Evolutionary conservation across 2,888 invertebrate species (phyloP), one percentile per base, ranked within the genome.

Genomic region (Pachliopta kotzebuea): DNA sequence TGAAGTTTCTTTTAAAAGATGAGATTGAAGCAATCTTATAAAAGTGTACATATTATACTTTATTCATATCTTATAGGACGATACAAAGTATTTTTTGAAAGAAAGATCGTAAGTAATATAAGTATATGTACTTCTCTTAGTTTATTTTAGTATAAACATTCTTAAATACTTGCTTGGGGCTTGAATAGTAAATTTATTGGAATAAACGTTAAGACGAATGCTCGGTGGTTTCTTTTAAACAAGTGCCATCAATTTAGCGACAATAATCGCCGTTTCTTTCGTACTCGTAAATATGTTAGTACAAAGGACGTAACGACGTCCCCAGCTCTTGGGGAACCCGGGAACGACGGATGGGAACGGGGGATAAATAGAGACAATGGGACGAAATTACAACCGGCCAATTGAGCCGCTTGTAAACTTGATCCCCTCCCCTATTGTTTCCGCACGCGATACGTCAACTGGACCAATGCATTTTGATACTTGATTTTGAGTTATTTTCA

Each of bases 361-460:
- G 81, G 84, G 79, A 74, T 75, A 78, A 75, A 78, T 79, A 82
- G 78, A 89, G 87, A 91, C 91, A 91, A 91, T 91, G 73, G 84
- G 80, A 80, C 84, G 79, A 87, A 90, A 90, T 90, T 88, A 90
- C 88, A 80, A 78, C 86, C 88, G 90, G 88, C 88, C 91, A 91
- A 91, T 92, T 91, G 90, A 86, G 84, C 81, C 76, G 84, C 84
- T 86, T 84, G 84, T 84, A 80, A 82, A 85, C 85, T 83, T 88
- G 88, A 88, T 90, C 79, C 88, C 84, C 86, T 88, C 84, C 85
- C 84, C 86, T 83, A 90, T 90, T 90, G 90, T 90, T 89, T 88
- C 90, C 89, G 85, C 84, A 86, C 80, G 82, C 81, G 75, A 78
- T 81, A 74, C 70, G 68, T 61, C n/a, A 60, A 63, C 21, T 55